These are phyloP conservation scores for Promerops cafer DNA, from an alignment of 2,113 vertebrate species.

Conservation along the genomic window DNA sequence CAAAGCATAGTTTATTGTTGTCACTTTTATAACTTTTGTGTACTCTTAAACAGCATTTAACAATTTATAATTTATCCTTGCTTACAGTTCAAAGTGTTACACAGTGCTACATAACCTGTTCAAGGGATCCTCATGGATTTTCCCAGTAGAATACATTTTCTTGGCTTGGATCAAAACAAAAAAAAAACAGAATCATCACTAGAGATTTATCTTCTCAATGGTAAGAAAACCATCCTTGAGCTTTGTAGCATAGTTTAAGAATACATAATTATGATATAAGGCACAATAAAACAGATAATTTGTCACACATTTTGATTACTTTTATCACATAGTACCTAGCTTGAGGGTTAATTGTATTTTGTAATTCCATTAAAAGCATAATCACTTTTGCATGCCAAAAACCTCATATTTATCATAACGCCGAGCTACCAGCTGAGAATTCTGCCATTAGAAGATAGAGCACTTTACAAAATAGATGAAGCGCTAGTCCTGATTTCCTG, in stretches of 20 bases:
- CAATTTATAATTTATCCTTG: neutral
- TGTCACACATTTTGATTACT: neutral
- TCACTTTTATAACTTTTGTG: neutral
- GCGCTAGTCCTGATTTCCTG: neutral
- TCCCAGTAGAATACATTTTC: neutral
- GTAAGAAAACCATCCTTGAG: neutral
- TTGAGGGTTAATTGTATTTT: neutral
- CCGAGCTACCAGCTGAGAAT: neutral
- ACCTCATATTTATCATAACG: neutral
- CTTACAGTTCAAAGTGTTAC: neutral
- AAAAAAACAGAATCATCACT: neutral
- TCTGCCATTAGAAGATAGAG: neutral
- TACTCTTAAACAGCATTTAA: neutral
- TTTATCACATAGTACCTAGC: neutral
- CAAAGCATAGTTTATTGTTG: neutral
- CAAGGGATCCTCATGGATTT: neutral
- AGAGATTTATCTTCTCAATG: neutral
- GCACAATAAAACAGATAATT: neutral
- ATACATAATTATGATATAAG: neutral
- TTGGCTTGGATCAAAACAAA: neutral
- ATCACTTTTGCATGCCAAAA: neutral
- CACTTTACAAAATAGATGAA: neutral
- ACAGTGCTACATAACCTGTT: neutral
- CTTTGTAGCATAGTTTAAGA: neutral
- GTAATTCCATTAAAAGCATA: neutral